phyloP scores from a whole-genome alignment of 2,888 invertebrate genomes.

The Melanargia galathea region DNA sequence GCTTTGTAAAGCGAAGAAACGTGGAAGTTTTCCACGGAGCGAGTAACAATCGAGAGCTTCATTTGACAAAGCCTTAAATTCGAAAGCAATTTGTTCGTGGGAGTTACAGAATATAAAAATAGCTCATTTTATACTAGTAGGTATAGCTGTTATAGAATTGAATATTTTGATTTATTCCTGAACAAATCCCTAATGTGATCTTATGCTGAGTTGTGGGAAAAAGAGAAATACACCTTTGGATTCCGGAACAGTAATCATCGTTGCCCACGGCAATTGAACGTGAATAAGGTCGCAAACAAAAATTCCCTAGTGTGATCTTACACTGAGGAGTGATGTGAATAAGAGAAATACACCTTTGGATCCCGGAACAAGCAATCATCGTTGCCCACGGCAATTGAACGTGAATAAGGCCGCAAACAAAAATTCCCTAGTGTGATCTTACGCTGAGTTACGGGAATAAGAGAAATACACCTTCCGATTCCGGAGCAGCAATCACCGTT shows the following conservation, averaged over 20 bases:
- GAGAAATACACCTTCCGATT: constrained; percentile 18
- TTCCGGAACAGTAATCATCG: not conserved
- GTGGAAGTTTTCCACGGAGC: not conserved
- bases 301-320: not conserved
- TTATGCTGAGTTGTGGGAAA: not conserved
- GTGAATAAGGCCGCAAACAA: not conserved
- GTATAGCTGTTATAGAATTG: no score
- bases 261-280: not conserved
- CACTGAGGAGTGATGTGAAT: not conserved
- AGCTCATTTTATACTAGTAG: no score
- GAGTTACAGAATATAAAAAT: no score
- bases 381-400: not conserved
- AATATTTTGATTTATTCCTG: no score
- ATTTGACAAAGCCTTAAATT: constrained; percentile 1
- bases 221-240: not conserved
- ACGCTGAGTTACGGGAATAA: not conserved
- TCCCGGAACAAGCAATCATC: not conserved
- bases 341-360: not conserved
- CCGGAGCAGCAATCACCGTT: constrained; percentile 11
- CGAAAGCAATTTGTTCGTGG: not conserved
- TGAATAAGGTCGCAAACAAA: not conserved
- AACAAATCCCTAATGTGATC: not conserved
- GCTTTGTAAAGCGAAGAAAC: not conserved
- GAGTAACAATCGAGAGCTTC: not conserved
- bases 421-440: not conserved